phyloP scores from a whole-genome alignment of 2,797 vertebrate genomes.

The Myotis vivesi region DNA sequence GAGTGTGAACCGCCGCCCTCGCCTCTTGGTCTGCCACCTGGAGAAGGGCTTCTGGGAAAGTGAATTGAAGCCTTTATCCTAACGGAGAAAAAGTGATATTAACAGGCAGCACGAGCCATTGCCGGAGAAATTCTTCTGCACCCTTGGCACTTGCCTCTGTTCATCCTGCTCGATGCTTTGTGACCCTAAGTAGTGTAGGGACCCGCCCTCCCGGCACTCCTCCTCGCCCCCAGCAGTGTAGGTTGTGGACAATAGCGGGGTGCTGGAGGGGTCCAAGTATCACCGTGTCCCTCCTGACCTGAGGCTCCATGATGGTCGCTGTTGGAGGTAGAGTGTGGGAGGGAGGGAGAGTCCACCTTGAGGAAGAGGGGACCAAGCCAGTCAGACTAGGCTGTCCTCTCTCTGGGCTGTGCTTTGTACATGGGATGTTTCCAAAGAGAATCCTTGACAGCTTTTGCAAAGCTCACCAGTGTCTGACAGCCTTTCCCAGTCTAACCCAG shows the following conservation, averaged over 20 bases:
- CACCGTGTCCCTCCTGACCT: neutral
- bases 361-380: neutral
- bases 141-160: neutral
- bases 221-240: neutral
- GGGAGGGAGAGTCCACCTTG: neutral
- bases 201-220: no score
- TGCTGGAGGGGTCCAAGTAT: neutral
- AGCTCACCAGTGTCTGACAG: neutral
- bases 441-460: neutral
- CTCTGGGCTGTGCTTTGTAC: no score
- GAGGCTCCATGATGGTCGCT: neutral
- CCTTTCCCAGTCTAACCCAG: neutral
- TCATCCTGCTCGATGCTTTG: neutral
- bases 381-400: neutral
- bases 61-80: neutral
- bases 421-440: neutral
- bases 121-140: neutral
- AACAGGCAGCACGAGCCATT: neutral
- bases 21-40: neutral
- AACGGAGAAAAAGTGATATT: neutral
- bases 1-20: neutral
- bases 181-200: neutral
- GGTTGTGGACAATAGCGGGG: neutral
- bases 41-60: neutral
- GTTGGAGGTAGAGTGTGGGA: neutral